Evolutionary conservation across 1,140 invertebrate species (phyloP).

Genomic region (Penaeus chinensis): DNA sequence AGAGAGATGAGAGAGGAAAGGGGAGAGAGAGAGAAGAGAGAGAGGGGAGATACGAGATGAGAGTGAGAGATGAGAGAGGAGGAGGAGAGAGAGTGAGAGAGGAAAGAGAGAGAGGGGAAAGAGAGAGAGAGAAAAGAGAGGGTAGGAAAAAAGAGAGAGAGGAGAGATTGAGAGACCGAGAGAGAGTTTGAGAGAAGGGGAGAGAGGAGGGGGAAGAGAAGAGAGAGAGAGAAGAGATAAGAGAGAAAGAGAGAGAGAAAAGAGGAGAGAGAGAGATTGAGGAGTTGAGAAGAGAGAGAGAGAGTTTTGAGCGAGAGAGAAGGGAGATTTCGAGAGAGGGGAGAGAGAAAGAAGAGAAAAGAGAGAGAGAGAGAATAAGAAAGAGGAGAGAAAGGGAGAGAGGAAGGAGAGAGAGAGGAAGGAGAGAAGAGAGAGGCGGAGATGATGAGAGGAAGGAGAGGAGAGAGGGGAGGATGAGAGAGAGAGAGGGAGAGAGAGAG

Average conservation of each 20-base stretch:
- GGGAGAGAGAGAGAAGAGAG: not conserved
- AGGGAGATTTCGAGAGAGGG: too few relatives aligned
- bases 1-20: not conserved
- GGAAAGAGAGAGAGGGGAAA: not conserved
- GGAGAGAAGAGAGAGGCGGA: not conserved
- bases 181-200: not conserved
- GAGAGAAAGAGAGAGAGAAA: not conserved
- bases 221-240: not conserved
- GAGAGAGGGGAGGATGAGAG: not conserved
- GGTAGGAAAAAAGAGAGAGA: not conserved
- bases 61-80: slow-evolving; percentile 4
- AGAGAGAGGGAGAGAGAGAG: too few relatives aligned
- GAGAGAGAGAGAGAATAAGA: too few relatives aligned
- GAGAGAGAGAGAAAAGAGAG: not conserved
- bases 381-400: not conserved
- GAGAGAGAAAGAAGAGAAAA: too few relatives aligned
- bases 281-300: too few relatives aligned
- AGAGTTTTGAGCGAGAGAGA: too few relatives aligned
- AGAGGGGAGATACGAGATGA: slow-evolving; percentile 5
- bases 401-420: not conserved
- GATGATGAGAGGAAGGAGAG: not conserved
- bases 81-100: not conserved
- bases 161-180: too few relatives aligned
- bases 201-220: not conserved
- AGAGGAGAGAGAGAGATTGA: too few relatives aligned